Percentiles rank a stretch among this genome's conserved stretches.
Conservation (phyloP, 1,140 invertebrate species). For the Arion vulgaris region DNA sequence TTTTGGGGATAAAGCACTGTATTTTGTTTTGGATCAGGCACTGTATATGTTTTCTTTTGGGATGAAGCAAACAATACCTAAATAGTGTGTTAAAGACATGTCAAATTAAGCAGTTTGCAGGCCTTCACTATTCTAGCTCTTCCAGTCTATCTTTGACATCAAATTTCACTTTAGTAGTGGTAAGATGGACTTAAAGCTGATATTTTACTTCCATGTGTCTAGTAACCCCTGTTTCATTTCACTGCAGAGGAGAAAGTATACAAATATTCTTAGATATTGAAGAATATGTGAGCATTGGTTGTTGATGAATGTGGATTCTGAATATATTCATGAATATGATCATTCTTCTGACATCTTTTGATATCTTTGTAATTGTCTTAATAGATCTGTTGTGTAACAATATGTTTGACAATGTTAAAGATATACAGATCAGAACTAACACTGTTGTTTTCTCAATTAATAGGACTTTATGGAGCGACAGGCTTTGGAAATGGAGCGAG, state of each 20-base stretch:
- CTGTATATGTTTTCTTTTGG: slow-evolving; percentile 3
- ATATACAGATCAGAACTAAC: background rate
- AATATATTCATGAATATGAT: background rate
- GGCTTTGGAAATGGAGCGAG: slow-evolving; percentile 40
- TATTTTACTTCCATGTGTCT: too few species aligned
- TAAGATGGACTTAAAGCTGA: too few species aligned
- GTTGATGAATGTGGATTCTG: background rate
- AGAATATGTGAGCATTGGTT: background rate
- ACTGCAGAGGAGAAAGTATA: too few species aligned
- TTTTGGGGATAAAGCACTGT: too few species aligned
- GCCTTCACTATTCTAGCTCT: too few species aligned
- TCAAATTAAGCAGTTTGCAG: too few species aligned
- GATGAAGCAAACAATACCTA: slow-evolving; percentile 10
- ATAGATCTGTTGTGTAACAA: background rate
- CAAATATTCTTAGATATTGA: too few species aligned
- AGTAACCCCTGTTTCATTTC: too few species aligned
- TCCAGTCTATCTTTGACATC: too few species aligned
- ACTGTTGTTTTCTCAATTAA: background rate
- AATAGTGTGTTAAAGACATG: background rate
- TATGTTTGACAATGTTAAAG: background rate
- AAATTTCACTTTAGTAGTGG: too few species aligned
- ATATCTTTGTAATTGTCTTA: background rate
- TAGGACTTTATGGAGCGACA: slow-evolving; percentile 48
- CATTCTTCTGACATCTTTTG: background rate
- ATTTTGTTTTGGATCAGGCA: background rate